A percentile compares a stretch with the other conserved stretches of the same genome.
phyloP scores from a whole-genome alignment of 2,888 invertebrate genomes.

The Nymphalis polychloros region DNA sequence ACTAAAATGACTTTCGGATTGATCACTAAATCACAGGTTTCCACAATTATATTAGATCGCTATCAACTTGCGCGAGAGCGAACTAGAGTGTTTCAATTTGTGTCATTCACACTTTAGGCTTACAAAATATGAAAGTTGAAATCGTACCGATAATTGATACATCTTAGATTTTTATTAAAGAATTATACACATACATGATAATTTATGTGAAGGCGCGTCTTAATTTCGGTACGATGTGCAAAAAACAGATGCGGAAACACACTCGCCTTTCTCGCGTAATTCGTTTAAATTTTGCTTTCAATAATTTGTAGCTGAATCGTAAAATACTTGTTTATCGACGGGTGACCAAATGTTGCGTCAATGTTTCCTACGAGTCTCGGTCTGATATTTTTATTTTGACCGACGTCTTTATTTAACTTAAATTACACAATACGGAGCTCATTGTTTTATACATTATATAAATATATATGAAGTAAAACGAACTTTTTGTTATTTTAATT shows the following conservation, averaged over 20 bases:
- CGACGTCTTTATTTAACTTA: not conserved
- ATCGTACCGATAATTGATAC: too few species aligned
- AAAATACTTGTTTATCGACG: constrained; percentile 9
- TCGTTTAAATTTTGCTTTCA: constrained; percentile 6
- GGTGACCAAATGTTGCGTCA: constrained; percentile 9
- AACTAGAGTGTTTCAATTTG: too few species aligned
- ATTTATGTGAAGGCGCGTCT: too few species aligned
- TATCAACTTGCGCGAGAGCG: too few species aligned
- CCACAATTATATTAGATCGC: too few species aligned
- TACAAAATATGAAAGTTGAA: too few species aligned
- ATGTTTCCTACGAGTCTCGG: constrained; percentile 8
- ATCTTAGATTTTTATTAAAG: not conserved
- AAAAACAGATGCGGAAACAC: not conserved
- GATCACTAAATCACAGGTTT: too few species aligned
- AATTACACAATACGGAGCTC: not conserved
- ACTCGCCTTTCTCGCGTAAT: constrained; percentile 2
- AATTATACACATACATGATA: not conserved
- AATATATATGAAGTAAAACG: not conserved
- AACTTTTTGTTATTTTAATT: not conserved
- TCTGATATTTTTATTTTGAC: constrained; percentile 11
- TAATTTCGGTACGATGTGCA: not conserved
- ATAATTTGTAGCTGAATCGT: constrained; percentile 2
- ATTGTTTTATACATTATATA: not conserved
- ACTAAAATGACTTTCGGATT: too few species aligned
- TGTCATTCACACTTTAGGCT: too few species aligned